Evolutionary conservation across 2,888 invertebrate species (phyloP), one percentile per base, ranked within the genome.

Genomic region (Tanaodytes sp.): DNA sequence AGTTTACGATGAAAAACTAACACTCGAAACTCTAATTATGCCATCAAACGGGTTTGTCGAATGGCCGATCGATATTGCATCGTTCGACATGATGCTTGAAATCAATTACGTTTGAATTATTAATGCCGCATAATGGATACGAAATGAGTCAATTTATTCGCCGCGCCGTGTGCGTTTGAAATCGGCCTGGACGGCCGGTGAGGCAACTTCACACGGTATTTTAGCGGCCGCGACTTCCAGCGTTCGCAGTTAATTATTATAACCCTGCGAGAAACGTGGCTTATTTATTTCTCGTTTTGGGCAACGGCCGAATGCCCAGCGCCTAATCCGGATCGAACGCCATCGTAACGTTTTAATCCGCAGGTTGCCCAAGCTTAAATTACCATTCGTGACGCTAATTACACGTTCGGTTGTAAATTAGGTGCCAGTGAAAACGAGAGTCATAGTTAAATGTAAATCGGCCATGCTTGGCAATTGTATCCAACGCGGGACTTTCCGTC

Each of bases 341-440:
- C 59, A 71, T 64, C 69, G 43, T 72, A 71, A 73, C 72, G 70
- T 75, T 78, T 80, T 77, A 74, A 79, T 78, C 77, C 65, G 65
- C 73, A 76, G 66, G 73, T 75, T 72, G 74, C 74, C 71, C 59
- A 73, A 73, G 73, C 63, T 64, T 62, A 57, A 71, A 76, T 72
- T 73, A 72, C 73, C 70, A 48, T 55, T 68, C 63, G 55, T 23
- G 75, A 75, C 75, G 75, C 68, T 79, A 80, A 80, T 80, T 78
- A 76, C 75, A 77, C 73, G 72, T 75, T 73, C 73, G 72, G 71
- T 69, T 73, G 75, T 73, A 76, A 75, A 78, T 77, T 76, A 71
- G 74, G 70, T 73, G 75, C 76, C 77, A 66, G 72, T 62, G 70
- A 73, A 76, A 79, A 76, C 33, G 62, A 63, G 57, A 59, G 27